A percentile compares a stretch with the other conserved stretches of the same genome.
phyloP scores from a whole-genome alignment of 2,113 vertebrate genomes.

The Coreoperca whiteheadi region DNA sequence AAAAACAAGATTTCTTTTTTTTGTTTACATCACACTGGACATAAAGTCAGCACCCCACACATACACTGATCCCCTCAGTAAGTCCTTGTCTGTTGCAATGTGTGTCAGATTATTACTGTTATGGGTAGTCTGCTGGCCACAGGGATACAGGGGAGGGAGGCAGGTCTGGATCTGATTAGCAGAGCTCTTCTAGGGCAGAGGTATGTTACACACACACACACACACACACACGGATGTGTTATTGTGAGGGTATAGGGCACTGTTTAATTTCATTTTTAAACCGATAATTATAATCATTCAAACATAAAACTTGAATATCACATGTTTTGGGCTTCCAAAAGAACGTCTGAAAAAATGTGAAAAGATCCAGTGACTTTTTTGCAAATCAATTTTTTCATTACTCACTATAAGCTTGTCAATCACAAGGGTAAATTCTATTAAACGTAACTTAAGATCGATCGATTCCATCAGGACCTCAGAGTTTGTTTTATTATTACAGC shows the following conservation, averaged over 20 bases:
- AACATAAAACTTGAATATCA: neutral
- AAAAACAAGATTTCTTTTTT: too few relatives aligned
- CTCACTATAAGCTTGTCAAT: neutral
- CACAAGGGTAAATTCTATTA: neutral
- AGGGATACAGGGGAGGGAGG: conserved; percentile 3
- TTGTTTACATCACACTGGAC: neutral
- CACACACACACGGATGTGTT: neutral
- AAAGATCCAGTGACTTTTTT: too few relatives aligned
- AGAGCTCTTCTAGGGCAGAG: conserved; percentile 31
- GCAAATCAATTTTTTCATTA: neutral
- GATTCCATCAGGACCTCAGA: neutral
- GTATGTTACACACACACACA: neutral
- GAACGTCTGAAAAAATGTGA: neutral
- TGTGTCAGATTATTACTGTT: conserved; percentile 42
- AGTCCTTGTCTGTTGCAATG: conserved; percentile 23
- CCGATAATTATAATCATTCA: neutral
- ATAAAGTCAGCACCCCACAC: neutral
- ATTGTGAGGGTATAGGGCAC: neutral
- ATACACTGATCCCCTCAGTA: neutral
- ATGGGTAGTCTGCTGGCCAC: conserved; percentile 29
- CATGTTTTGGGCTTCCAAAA: neutral
- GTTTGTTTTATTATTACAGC: neutral
- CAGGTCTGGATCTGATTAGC: conserved; percentile 72
- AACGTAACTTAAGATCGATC: neutral
- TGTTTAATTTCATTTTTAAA: neutral